These are phyloP conservation scores for Trichoplusia ni DNA, from an alignment of 1,140 invertebrate species.

Conservation along the genomic window DNA sequence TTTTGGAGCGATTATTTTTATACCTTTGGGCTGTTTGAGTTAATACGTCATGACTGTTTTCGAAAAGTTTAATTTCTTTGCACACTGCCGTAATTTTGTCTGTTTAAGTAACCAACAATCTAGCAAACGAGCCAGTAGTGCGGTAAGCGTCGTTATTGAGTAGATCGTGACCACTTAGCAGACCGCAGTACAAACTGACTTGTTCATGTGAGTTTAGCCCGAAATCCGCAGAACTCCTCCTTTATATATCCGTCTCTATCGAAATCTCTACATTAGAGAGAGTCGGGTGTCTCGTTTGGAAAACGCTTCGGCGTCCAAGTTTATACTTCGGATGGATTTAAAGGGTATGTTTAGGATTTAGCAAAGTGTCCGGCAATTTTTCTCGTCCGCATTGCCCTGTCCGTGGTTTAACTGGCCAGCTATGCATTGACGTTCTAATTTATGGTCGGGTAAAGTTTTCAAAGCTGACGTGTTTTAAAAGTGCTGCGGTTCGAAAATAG, in stretches of 20 bases:
- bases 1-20: not conserved
- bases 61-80: not conserved
- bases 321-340: conserved; percentile 11
- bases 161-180: conserved; percentile 1
- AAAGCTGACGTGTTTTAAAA: not conserved
- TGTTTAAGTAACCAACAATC: too few relatives aligned
- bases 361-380: conserved; percentile 19
- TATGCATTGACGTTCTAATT: conserved; percentile 7
- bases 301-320: conserved; percentile 12
- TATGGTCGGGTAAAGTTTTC: not conserved
- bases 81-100: not conserved
- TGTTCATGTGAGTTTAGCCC: conserved; percentile 9
- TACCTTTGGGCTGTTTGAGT: too few relatives aligned
- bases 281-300: conserved; percentile 3
- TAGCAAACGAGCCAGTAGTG: not conserved
- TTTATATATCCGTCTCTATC: not conserved
- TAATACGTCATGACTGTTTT: too few relatives aligned
- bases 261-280: not conserved
- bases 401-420: conserved; percentile 6
- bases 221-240: conserved; percentile 7
- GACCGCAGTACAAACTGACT: conserved; percentile 12
- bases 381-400: conserved; percentile 5
- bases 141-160: not conserved
- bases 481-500: not conserved
- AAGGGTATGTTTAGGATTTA: conserved; percentile 26